These are phyloP conservation scores for Pseudocheirus occidentalis DNA, from an alignment of 2,797 vertebrate species.

Conservation along the genomic window DNA sequence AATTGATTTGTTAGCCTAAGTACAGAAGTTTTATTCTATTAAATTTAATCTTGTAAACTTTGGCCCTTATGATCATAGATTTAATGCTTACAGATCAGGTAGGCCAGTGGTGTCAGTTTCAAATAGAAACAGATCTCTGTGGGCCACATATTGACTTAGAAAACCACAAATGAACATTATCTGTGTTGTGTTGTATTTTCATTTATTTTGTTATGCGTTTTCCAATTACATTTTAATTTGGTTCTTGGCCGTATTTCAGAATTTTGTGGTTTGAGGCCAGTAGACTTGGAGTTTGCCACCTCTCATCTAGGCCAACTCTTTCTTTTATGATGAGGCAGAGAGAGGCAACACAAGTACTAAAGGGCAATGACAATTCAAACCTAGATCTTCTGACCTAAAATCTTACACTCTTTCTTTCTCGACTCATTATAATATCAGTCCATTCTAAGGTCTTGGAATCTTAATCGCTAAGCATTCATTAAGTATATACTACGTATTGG, in stretches of 20 bases:
- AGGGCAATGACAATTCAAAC: background rate
- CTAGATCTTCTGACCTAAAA: background rate
- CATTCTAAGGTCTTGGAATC: background rate
- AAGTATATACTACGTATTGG: background rate
- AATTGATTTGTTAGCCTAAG: background rate
- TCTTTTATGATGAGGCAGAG: background rate
- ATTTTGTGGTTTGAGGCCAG: background rate
- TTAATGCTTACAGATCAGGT: background rate
- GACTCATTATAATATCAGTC: background rate
- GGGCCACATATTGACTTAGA: background rate
- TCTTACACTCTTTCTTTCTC: background rate
- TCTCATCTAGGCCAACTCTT: background rate
- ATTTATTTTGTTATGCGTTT: background rate
- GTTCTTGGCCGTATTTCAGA: background rate
- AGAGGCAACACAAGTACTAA: background rate
- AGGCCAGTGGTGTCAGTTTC: background rate
- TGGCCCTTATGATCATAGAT: background rate
- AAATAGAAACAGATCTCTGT: background rate
- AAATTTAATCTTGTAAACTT: background rate
- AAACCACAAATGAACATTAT: slow-evolving; percentile 5
- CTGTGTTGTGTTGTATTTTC: background rate
- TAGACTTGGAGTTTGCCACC: background rate
- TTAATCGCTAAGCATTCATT: background rate
- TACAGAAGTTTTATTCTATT: background rate
- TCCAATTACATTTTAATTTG: background rate